Conservation (phyloP, 2,113 vertebrate species). For the Bufo bufo region DNA sequence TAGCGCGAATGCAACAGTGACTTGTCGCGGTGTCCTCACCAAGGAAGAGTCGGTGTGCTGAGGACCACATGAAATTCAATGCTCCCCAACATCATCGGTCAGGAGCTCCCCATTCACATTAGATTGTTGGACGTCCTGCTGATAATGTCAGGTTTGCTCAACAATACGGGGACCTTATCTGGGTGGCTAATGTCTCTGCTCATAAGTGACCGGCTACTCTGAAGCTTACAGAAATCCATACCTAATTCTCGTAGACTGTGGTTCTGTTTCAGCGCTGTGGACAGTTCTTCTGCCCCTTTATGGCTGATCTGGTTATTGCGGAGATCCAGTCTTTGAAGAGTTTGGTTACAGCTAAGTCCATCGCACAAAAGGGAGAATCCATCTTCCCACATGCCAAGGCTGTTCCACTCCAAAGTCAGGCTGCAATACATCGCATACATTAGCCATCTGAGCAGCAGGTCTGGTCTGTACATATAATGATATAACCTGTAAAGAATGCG, state of each 20-base stretch:
- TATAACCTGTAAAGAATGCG: neutral
- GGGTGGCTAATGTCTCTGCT: too few relatives aligned
- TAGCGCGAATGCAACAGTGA: too few relatives aligned
- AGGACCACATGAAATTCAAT: too few relatives aligned
- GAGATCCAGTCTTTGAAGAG: constrained; percentile 82
- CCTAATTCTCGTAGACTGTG: constrained; percentile 83
- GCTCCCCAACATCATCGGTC: too few relatives aligned
- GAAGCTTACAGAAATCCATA: constrained; percentile 59
- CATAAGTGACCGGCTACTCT: too few relatives aligned
- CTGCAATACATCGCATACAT: constrained; percentile 65
- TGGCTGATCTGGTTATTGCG: constrained; percentile 96
- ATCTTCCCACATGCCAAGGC: constrained; percentile 85
- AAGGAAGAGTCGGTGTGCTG: too few relatives aligned
- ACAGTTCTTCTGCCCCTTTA: constrained; percentile 82
- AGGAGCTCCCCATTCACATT: too few relatives aligned
- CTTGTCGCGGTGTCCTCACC: too few relatives aligned
- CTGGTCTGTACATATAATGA: neutral
- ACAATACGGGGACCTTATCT: too few relatives aligned
- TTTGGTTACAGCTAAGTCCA: constrained; percentile 77
- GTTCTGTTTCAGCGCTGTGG: constrained; percentile 80
- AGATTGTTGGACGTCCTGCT: too few relatives aligned
- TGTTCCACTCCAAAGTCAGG: constrained; percentile 93
- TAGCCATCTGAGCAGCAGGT: neutral
- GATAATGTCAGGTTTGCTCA: too few relatives aligned
- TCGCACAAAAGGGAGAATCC: constrained; percentile 87